Evolutionary conservation across 1,140 invertebrate species (phyloP), one percentile per base, ranked within the genome.

Genomic region (Varroa destructor): DNA sequence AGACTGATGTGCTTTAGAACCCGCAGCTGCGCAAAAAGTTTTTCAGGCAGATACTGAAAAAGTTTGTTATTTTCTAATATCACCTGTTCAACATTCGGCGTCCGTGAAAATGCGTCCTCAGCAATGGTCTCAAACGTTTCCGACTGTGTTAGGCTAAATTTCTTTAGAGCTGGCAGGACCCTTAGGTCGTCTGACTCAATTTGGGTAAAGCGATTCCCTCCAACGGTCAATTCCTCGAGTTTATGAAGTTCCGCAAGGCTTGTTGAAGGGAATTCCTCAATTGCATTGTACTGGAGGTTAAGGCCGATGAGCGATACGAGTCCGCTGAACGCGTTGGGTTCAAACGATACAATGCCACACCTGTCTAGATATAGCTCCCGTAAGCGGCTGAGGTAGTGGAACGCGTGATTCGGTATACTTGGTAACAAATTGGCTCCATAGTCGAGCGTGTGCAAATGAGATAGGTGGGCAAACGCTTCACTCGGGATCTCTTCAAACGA

Each of bases 351-450:
- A 67, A 93, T 81, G 1, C 86, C 87, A 14, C 89, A 89, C 58
- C 88, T 87, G 73, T 86, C 87, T 51, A 94, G 80, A 78, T 91
- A 88, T 71, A 94, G 79, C 6, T 87, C 85, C 0, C 86, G 83
- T 14, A 94, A 79, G 42, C 86, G 84, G 57, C 85, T 86, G 0
- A 92, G 81, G 55, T 87, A 86, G 25, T 85, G 71, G 71, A 78
- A 77, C 4, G 75, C 72, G 58, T 73, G 57, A 37, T 73, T 75
- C 55, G 72, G 85, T 56, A 94, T 80, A 25, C 81, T 80, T 1
- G 85, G 84, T 73, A 94, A 90, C 0, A 85, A 85, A 77, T 94
- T 94, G 73, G 88, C 83, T 0, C 89, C 89, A 36, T 93, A 83
- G 76, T 90, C 88, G 2, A 94, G 79, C 55, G 73, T 75, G 67